Conservation (phyloP, 2,113 vertebrate genomes). For the Centropus bengalensis region DNA sequence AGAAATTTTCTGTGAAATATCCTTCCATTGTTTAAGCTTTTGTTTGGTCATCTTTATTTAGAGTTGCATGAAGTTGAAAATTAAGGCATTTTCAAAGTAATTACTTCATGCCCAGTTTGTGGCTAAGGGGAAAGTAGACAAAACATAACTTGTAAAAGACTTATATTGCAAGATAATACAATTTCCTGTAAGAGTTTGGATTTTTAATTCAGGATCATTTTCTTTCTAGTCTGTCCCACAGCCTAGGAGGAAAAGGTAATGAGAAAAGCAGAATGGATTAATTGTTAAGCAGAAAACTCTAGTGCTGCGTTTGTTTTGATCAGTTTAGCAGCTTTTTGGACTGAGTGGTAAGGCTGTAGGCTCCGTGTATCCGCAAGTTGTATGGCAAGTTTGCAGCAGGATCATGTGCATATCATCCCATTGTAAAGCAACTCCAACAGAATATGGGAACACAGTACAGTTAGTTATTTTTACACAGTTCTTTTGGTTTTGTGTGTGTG, state of each 20-base stretch:
- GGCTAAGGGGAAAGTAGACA: slow-evolving; percentile 78
- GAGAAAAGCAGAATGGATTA: slow-evolving; percentile 72
- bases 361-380: slow-evolving; percentile 80
- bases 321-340: slow-evolving; percentile 80
- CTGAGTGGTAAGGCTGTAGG: slow-evolving; percentile 80
- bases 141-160: slow-evolving; percentile 80
- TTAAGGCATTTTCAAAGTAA: slow-evolving; percentile 85
- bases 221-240: slow-evolving; percentile 81
- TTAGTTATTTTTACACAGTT: slow-evolving; percentile 90
- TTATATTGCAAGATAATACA: slow-evolving; percentile 82
- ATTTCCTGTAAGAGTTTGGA: slow-evolving; percentile 76
- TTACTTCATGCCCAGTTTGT: slow-evolving; percentile 86
- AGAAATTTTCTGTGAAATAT: slow-evolving; percentile 89
- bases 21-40: slow-evolving; percentile 90
- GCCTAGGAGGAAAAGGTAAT: slow-evolving; percentile 83
- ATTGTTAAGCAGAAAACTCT: slow-evolving; percentile 80
- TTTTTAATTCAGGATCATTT: slow-evolving; percentile 80
- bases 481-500: slow-evolving; percentile 90
- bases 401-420: slow-evolving; percentile 96
- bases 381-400: slow-evolving; percentile 84
- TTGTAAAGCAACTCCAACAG: slow-evolving; percentile 94
- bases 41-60: slow-evolving; percentile 86
- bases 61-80: slow-evolving; percentile 88
- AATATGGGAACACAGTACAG: slow-evolving; percentile 93
- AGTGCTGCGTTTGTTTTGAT: slow-evolving; percentile 81